phyloP scores from a whole-genome alignment of 2,797 vertebrate species.

The Periparus ater region DNA sequence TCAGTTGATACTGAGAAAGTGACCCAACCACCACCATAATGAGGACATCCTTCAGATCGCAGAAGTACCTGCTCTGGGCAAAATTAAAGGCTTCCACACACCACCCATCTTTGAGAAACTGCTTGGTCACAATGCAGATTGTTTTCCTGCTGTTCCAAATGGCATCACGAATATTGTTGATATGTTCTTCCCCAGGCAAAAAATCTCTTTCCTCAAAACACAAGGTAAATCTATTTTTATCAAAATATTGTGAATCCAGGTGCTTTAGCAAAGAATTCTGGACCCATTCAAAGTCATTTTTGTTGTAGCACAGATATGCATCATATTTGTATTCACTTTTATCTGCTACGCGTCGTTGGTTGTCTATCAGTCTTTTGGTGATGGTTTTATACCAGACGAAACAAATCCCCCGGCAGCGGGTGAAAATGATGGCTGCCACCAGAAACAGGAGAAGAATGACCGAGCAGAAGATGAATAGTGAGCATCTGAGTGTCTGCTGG shows the following conservation, averaged over 20 bases:
- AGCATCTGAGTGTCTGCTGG: slow-evolving; percentile 68
- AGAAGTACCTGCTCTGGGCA: slow-evolving; percentile 81
- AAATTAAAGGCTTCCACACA: slow-evolving; percentile 89
- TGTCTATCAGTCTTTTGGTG: slow-evolving; percentile 55
- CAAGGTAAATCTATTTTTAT: slow-evolving; percentile 81
- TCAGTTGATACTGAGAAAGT: slow-evolving; percentile 82
- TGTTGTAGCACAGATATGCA: slow-evolving; percentile 87
- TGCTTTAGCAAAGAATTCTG: slow-evolving; percentile 82
- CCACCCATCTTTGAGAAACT: slow-evolving; percentile 91
- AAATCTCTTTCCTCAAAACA: slow-evolving; percentile 95
- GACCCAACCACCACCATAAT: slow-evolving; percentile 87
- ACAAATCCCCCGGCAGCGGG: slow-evolving; percentile 75
- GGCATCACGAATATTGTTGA: slow-evolving; percentile 86
- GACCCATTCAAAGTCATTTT: slow-evolving; percentile 86
- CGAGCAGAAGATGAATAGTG: slow-evolving; percentile 73
- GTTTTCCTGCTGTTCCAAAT: slow-evolving; percentile 88
- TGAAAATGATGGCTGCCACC: slow-evolving; percentile 49
- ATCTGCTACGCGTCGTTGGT: neutral
- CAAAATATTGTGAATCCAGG: slow-evolving; percentile 84
- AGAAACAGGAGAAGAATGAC: slow-evolving; percentile 40
- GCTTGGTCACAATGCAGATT: slow-evolving; percentile 85
- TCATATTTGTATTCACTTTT: slow-evolving; percentile 75
- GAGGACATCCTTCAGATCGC: slow-evolving; percentile 79
- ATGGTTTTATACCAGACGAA: slow-evolving; percentile 82
- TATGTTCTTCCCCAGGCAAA: slow-evolving; percentile 85